Evolutionary conservation across 2,797 vertebrate genomes (phyloP).

Genomic region (Enteromius unitaeniatus): DNA sequence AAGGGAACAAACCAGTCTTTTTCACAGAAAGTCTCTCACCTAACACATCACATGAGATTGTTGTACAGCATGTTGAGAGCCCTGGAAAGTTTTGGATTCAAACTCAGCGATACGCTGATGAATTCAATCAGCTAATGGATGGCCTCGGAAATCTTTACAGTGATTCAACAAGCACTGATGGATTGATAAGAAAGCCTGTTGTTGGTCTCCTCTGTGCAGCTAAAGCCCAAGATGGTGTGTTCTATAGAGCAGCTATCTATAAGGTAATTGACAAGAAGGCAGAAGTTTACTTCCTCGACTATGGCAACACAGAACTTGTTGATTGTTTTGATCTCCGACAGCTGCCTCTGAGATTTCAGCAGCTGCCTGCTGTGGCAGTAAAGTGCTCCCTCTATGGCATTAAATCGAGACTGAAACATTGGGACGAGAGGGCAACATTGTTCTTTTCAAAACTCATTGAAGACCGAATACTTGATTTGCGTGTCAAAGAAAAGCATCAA

Average conservation of each 20-base stretch:
- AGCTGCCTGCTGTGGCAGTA: conserved; percentile 82
- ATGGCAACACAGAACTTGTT: conserved; percentile 81
- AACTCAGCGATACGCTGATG: conserved; percentile 72
- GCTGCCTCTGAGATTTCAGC: conserved; percentile 80
- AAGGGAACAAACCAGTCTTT: conserved; percentile 50
- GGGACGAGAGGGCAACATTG: conserved; percentile 80
- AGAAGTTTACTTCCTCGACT: conserved; percentile 84
- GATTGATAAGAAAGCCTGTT: conserved; percentile 71
- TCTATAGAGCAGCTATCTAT: conserved; percentile 82
- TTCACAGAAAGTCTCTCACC: conserved; percentile 65
- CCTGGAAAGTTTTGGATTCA: conserved; percentile 92
- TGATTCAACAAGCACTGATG: conserved; percentile 65
- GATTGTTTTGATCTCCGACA: conserved; percentile 72
- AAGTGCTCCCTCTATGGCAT: conserved; percentile 83
- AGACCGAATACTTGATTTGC: conserved; percentile 81
- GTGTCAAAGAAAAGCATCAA: conserved; percentile 72
- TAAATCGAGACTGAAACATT: conserved; percentile 74
- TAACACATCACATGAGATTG: conserved; percentile 72
- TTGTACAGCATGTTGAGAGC: conserved; percentile 79
- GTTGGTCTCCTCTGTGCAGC: conserved; percentile 85
- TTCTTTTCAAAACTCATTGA: conserved; percentile 83
- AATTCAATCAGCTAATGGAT: conserved; percentile 80
- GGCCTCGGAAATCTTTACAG: conserved; percentile 81
- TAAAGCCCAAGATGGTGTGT: conserved; percentile 80
- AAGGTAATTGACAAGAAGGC: conserved; percentile 71